A percentile compares a stretch with the other conserved stretches of the same genome.
These are phyloP conservation scores for Parazoanthus darwini DNA, from an alignment of 92 coral and sea anemone species.

Conservation along the genomic window DNA sequence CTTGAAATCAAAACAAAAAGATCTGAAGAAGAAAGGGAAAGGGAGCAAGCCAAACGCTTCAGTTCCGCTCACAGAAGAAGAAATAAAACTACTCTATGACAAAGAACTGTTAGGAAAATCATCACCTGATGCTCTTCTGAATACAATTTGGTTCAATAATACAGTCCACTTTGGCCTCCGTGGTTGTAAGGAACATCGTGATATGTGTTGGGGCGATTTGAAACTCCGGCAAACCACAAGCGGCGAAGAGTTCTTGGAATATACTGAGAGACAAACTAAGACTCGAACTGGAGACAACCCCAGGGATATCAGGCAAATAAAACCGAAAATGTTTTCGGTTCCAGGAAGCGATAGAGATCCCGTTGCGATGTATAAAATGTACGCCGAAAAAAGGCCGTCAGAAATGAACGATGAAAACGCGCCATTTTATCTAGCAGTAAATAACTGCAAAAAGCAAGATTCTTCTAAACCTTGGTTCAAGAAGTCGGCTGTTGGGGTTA, in stretches of 20 bases:
- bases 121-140: background rate
- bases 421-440: slow-evolving; percentile 70
- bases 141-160: background rate
- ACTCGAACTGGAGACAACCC: slow-evolving; percentile 55
- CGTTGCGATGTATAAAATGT: slow-evolving; percentile 60
- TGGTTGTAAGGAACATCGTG: too few species aligned
- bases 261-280: slow-evolving; percentile 58
- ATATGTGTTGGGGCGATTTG: too few species aligned
- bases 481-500: slow-evolving; percentile 48
- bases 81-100: slow-evolving; percentile 24
- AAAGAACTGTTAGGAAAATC: slow-evolving; percentile 23
- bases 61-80: slow-evolving; percentile 31
- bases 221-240: slow-evolving; percentile 27
- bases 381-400: slow-evolving; percentile 56
- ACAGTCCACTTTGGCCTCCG: background rate
- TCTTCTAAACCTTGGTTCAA: slow-evolving; percentile 53
- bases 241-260: slow-evolving; percentile 49
- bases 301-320: slow-evolving; percentile 48
- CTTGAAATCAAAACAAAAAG: slow-evolving; percentile 15
- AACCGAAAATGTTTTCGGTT: slow-evolving; percentile 66
- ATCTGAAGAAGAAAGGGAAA: slow-evolving; percentile 22
- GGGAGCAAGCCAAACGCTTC: slow-evolving; percentile 38
- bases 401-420: slow-evolving; percentile 60
- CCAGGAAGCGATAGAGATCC: slow-evolving; percentile 64
- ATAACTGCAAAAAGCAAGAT: slow-evolving; percentile 44